phyloP scores from a whole-genome alignment of 1,140 invertebrate genomes.

The Bombus soroeensis region DNA sequence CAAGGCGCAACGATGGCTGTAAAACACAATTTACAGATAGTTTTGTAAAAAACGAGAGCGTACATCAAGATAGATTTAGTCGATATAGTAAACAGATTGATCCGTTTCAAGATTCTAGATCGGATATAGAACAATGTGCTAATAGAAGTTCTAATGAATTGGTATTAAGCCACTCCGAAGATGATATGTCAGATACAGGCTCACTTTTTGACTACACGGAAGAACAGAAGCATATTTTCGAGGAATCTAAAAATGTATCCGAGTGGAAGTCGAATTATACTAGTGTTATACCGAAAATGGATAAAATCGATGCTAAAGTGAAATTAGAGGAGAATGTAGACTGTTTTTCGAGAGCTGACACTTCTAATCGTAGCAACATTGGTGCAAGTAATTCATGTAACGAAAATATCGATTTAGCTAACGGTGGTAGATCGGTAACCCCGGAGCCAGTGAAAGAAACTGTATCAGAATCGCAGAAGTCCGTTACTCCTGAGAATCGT shows the following conservation, averaged over 20 bases:
- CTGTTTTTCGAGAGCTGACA: not conserved
- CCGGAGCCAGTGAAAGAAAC: not conserved
- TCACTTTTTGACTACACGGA: conserved; percentile 64
- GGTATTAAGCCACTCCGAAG: conserved; percentile 49
- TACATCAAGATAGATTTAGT: not conserved
- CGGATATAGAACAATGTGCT: conserved; percentile 54
- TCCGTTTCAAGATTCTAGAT: not conserved
- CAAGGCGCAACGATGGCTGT: conserved; percentile 40
- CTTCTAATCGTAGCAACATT: not conserved
- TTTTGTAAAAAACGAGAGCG: not conserved
- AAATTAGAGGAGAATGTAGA: conserved; percentile 2
- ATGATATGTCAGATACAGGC: conserved; percentile 60
- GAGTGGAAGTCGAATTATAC: not conserved
- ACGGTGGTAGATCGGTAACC: not conserved
- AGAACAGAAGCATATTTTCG: conserved; percentile 5
- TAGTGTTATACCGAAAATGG: not conserved
- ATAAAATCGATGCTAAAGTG: not conserved
- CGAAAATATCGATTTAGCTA: too few relatives aligned
- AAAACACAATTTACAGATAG: not conserved
- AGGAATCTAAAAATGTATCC: not conserved
- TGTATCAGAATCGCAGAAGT: not conserved
- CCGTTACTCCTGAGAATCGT: conserved; percentile 73
- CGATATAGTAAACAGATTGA: not conserved
- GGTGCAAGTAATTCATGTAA: not conserved
- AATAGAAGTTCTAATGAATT: conserved; percentile 59